Evolutionary conservation across 2,888 invertebrate species (phyloP), one percentile per base, ranked within the genome.

Genomic region (Arrhopalites spinosus): DNA sequence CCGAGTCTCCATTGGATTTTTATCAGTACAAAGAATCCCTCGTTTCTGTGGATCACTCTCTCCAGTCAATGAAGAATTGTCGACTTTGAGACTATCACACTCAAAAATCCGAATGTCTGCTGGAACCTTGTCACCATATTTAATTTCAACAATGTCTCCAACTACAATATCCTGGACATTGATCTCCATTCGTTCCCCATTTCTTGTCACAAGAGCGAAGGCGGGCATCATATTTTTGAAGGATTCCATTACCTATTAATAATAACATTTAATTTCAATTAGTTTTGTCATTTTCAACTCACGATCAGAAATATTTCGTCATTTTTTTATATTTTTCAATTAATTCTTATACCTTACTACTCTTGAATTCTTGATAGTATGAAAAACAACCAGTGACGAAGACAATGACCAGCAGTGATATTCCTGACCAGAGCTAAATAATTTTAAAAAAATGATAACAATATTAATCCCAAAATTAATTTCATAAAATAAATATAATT

Each of bases 51-150:
- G 75, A 7, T 76, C 75, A 17, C 71, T 47, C 59, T 76, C 75
- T 17, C 75, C 75, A 1, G 75, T 76, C 17, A 76, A 43, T 1
- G 67, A 59, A 0, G 75, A 71, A 23, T 76, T 76, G 67, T 76
- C 75, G 17, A 76, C 75, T 25, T 72, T 67, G 20, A 76, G 70
- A 36, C 56, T 23, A 8, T 59, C 63, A 29, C 74, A 45, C 1
- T 74, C 63, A 27, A 74, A 56, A n/a, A 69, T n/a, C 13, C 75
- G 50, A 1, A 76, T 76, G 61, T 76, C 75, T 17, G 75, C 75
- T 63, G 99, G 98, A 84, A 99, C 94, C 84, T 98, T 90, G 87
- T 99, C 98, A 84, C 98, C 98, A 86, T 98, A 97, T 88, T 98
- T 98, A 36, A 89, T 86, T 63, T 88, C 88, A 25, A 88, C 86